These are phyloP conservation scores for Spheniscus mendiculus DNA, from an alignment of 2,113 vertebrate genomes.

Conservation along the genomic window DNA sequence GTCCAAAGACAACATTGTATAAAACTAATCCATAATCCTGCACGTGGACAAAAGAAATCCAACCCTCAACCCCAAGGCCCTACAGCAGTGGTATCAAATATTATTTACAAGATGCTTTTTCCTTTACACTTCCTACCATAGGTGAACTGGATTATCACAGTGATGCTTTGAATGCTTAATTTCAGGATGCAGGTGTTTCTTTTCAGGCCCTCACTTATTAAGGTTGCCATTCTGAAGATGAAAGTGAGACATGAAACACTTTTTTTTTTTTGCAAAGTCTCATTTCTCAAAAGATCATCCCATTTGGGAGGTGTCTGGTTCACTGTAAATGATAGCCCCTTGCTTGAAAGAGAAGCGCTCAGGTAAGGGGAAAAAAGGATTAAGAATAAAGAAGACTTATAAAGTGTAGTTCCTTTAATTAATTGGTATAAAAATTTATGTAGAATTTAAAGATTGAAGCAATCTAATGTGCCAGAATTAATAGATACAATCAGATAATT, in stretches of 20 bases:
- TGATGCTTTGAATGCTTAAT: constrained; percentile 20
- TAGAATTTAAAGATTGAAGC: background rate
- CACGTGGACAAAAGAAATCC: background rate
- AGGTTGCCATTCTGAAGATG: constrained; percentile 45
- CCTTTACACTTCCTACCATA: background rate
- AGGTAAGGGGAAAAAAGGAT: background rate
- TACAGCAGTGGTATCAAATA: background rate
- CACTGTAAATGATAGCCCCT: background rate
- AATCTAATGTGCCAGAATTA: constrained; percentile 40
- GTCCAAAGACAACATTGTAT: background rate
- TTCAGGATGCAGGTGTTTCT: constrained; percentile 58
- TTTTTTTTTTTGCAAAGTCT: constrained; percentile 27
- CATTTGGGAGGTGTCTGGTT: constrained; percentile 14
- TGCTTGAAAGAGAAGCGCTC: background rate
- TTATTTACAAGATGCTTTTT: background rate
- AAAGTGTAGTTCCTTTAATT: background rate
- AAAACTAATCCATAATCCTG: background rate
- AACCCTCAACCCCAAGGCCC: background rate
- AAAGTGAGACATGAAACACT: constrained; percentile 58
- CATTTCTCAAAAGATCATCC: constrained; percentile 33
- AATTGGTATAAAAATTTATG: background rate
- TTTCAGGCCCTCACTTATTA: constrained; percentile 55
- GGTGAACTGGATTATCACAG: background rate
- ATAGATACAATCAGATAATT: constrained; percentile 53
- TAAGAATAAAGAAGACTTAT: background rate